Base-by-base conservation (phyloP, 2,888 invertebrate species). In the Drosophila nr. perissopoda region DNA sequence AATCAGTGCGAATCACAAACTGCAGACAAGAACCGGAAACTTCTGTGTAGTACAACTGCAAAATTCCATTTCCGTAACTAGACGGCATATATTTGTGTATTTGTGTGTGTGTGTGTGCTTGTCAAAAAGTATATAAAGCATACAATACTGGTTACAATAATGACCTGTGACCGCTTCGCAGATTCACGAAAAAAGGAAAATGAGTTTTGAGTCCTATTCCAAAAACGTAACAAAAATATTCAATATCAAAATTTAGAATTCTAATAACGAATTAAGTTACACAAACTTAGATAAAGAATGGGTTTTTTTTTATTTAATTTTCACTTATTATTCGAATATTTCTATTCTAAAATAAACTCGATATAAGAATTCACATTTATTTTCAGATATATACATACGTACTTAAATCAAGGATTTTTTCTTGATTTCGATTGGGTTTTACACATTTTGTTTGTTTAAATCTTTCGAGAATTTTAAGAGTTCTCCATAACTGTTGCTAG, bases 1-100 rank as follows among this genome's bases (percentile, higher is more conserved):
- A 85, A 76, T 80, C 80, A 87, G 81, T 76, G 74, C 70, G 78
- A 78, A 73, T 76, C 78, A 74, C 56, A 69, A 68, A 78, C 60
- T 56, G 34, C 73, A 73, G 71, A 74, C 69, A 72, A 66, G 51
- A 60, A 72, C 63, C 79, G 84, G 89, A 84, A 81, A 79, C 87
- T 70, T 77, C 66, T 60, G 57, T 73, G 63, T 83, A 59, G 58
- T 62, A 52, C 53, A 71, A 81, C 71, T 86, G 82, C 87, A 75
- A 90, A 90, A 89, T 85, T 90, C 75, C 82, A 90, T 89, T 90
- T 89, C 89, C 89, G 81, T 45, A 74, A 61, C n/a, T 34, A 45
- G 38, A 56, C 52, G 59, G 21, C 7, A 7, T 7, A 21, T 53
- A 11, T 13, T 27, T 0, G 25, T n/a, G 11, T n/a, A 6, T 31